Conservation (phyloP, 2,113 vertebrate genomes). For the Neogobius melanostomus region DNA sequence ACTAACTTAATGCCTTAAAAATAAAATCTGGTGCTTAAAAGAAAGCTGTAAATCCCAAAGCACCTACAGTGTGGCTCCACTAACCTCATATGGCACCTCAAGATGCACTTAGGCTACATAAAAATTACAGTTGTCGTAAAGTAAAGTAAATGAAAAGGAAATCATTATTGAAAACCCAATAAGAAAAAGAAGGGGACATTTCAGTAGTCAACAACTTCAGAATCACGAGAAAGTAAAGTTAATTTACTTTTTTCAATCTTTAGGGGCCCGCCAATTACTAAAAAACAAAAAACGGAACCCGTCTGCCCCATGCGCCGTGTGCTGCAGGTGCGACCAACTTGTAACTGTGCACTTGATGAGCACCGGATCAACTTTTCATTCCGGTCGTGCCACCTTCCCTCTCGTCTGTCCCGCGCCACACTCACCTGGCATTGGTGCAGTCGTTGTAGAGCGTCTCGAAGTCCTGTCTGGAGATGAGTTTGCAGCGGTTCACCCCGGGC, state of each 20-base stretch:
- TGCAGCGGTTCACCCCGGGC: slow-evolving; percentile 96
- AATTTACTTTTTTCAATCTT: not conserved
- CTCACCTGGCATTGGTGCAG: slow-evolving; percentile 94
- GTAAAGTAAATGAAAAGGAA: not conserved
- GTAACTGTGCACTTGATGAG: not conserved
- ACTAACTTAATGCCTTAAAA: not conserved
- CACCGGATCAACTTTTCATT: not conserved
- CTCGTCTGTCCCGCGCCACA: not conserved
- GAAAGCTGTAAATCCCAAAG: not conserved
- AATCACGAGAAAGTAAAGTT: not conserved
- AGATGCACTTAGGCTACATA: not conserved
- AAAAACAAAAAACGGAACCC: too few species aligned
- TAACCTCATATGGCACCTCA: too few species aligned
- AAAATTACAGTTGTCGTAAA: not conserved
- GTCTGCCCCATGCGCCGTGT: not conserved
- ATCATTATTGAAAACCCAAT: too few species aligned
- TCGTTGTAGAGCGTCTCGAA: slow-evolving; percentile 96
- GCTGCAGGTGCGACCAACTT: not conserved
- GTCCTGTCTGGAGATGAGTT: slow-evolving; percentile 96
- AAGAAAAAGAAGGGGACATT: not conserved
- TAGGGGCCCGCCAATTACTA: too few species aligned
- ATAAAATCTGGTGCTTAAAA: not conserved
- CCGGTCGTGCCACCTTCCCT: not conserved
- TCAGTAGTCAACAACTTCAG: too few species aligned
- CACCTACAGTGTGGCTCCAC: not conserved